These are phyloP conservation scores for Athripsodes cinereus DNA, from an alignment of 2,888 invertebrate species.

Conservation along the genomic window DNA sequence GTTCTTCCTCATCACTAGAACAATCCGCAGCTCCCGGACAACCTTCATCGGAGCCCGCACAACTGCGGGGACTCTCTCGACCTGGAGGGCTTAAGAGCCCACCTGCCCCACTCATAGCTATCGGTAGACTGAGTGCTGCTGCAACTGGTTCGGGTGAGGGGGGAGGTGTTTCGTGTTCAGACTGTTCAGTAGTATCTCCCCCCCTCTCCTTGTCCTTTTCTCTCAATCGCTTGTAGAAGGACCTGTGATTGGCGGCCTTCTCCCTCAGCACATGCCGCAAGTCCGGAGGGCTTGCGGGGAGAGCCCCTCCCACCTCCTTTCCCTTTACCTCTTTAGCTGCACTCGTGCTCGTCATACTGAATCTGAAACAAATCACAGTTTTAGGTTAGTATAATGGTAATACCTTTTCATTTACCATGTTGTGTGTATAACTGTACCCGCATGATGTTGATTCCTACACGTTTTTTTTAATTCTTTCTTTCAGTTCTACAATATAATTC, in stretches of 20 bases:
- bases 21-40: conserved; percentile 38
- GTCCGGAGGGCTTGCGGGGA: conserved; percentile 30
- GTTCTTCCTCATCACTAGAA: conserved; percentile 47
- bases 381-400: too few relatives aligned
- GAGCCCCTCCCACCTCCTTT: neutral
- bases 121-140: conserved; percentile 27
- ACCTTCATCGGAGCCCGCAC: conserved; percentile 31
- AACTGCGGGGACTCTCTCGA: conserved; percentile 30
- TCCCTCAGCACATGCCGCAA: conserved; percentile 47
- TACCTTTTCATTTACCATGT: too few relatives aligned
- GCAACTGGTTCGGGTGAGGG: conserved; percentile 19
- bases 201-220: neutral
- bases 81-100: conserved; percentile 2
- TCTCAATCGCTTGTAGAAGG: conserved; percentile 39
- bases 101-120: neutral
- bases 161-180: conserved; percentile 26
- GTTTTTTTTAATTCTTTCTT: too few relatives aligned
- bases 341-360: neutral
- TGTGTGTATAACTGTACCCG: too few relatives aligned
- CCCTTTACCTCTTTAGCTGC: neutral
- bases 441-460: too few relatives aligned
- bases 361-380: neutral
- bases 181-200: neutral
- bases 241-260: conserved; percentile 47
- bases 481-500: too few relatives aligned